A percentile compares a stretch with the other conserved stretches of the same genome.
phyloP scores from a whole-genome alignment of 2,797 vertebrate species.

The Manis javanica region DNA sequence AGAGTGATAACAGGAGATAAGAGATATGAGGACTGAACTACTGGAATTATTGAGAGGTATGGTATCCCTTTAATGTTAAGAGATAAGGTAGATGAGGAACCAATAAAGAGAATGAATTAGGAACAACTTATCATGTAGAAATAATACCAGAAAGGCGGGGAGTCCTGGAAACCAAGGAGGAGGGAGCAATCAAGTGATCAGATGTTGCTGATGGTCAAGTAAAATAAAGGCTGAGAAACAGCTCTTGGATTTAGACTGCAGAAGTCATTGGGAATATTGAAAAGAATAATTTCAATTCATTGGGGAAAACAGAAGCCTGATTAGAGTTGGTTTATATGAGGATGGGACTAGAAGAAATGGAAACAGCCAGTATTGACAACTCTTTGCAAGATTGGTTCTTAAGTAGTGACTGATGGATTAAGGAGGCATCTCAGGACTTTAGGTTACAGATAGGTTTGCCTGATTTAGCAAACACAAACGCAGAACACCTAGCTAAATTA shows the following conservation, averaged over 20 bases:
- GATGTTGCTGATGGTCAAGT: background rate
- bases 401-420: background rate
- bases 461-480: background rate
- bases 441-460: background rate
- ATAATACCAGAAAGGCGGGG: background rate
- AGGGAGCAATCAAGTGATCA: background rate
- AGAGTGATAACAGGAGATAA: background rate
- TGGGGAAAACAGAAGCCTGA: background rate
- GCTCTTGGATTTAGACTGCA: background rate
- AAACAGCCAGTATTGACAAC: background rate
- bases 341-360: background rate
- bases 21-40: background rate
- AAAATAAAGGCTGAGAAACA: background rate
- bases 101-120: background rate
- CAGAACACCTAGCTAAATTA: background rate
- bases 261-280: background rate
- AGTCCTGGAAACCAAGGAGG: background rate
- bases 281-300: background rate
- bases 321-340: background rate
- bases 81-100: background rate
- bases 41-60: background rate
- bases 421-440: background rate
- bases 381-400: background rate
- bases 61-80: background rate
- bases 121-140: background rate